Evolutionary conservation across 1,140 invertebrate species (phyloP), one percentile per base, ranked within the genome.

Genomic region (Drosophila simulans): DNA sequence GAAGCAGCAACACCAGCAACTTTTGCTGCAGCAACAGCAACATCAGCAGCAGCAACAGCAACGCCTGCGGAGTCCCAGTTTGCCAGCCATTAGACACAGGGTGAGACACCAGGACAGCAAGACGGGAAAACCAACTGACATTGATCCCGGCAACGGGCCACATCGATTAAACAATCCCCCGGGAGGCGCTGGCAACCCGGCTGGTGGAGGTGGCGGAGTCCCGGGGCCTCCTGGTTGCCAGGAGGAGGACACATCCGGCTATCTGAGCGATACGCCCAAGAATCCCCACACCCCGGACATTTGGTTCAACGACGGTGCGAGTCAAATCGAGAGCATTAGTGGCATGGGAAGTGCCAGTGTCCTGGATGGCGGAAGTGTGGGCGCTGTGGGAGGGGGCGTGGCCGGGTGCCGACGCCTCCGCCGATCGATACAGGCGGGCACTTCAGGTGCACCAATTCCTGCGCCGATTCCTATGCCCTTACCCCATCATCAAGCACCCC

Each of bases 181-280:
- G 43, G 68, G 58, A 59, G 46, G 46, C n/a, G 72, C 62, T 54
- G 37, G 13, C 35, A 51, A 51, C 48, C 35, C 60, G 55, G 52
- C 40, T 20, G 45, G 60, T 25, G 52, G 37, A 22, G 43, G 31
- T 10, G 49, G 31, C 0, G 60, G n/a, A 52, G 52, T 57, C 74
- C 45, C 25, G 45, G 37, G 37, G 46, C 34, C 59, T 12, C 68
- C 49, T 27, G 89, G 91, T 92, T 91, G 90, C 79, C 93, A 94
- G 71, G 94, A 94, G 56, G 94, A 94, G 62, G 95, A 95, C 62
- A 95, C 95, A 65, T 95, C 95, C 49, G 95, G 95, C 37, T 95
- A 95, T 84, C 94, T 94, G 17, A 95, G 95, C 79, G 95, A 95
- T 72, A 95, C 93, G 39, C 92, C 93, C 20, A 94, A 93, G 68